phyloP scores from a whole-genome alignment of 2,888 invertebrate genomes.

The Tetranychus piercei region DNA sequence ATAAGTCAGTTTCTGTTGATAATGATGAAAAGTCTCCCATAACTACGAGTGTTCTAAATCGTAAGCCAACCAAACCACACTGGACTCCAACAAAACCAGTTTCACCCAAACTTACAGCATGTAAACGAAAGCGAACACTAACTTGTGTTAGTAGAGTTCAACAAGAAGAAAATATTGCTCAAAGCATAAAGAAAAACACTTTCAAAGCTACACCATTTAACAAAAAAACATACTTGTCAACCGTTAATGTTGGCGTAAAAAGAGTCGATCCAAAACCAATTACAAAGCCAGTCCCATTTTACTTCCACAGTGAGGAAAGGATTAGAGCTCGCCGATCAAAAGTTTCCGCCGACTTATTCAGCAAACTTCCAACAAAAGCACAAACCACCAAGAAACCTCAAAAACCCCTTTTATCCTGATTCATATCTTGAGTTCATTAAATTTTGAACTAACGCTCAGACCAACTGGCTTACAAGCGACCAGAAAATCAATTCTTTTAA shows the following conservation, averaged over 20 bases:
- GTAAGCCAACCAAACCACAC: background rate
- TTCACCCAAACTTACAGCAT: background rate
- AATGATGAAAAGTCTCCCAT: too few relatives aligned
- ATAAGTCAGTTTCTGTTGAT: too few relatives aligned
- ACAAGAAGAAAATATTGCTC: constrained; percentile 5
- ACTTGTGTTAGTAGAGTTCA: background rate
- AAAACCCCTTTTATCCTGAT: too few relatives aligned
- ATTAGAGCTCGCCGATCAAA: background rate
- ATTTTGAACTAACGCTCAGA: too few relatives aligned
- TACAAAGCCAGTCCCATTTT: background rate
- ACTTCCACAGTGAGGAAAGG: background rate
- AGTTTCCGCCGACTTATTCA: background rate
- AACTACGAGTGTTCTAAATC: background rate
- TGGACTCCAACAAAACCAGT: background rate
- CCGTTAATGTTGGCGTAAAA: background rate
- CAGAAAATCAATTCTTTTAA: too few relatives aligned
- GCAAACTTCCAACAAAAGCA: background rate
- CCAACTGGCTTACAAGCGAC: too few relatives aligned
- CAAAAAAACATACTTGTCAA: background rate
- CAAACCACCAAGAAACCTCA: too few relatives aligned
- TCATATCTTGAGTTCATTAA: too few relatives aligned
- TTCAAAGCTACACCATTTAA: constrained; percentile 1
- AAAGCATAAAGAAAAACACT: background rate
- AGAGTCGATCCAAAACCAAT: background rate
- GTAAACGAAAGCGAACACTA: background rate